Evolutionary conservation across 2,888 invertebrate genomes (phyloP).

Genomic region (Palloptera scutellata): DNA sequence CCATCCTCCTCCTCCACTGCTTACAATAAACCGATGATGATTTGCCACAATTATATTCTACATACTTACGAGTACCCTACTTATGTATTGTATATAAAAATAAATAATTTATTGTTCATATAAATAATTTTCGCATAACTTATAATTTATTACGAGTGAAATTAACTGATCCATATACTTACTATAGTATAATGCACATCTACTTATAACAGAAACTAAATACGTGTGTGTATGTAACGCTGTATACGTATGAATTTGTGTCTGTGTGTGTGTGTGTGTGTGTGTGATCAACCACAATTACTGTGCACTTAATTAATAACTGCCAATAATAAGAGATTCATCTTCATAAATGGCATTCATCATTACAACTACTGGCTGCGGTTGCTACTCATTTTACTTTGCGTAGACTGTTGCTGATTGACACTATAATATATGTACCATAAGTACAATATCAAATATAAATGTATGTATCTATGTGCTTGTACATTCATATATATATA

Average conservation of each 20-base stretch:
- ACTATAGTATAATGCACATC: too few species aligned
- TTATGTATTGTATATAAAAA: too few species aligned
- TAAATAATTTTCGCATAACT: too few species aligned
- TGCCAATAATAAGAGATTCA: conserved; percentile 17
- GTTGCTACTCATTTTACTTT: not conserved
- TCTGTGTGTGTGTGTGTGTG: conserved; percentile 2
- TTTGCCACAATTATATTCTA: too few species aligned
- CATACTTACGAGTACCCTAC: too few species aligned
- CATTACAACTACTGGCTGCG: too few species aligned
- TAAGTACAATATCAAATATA: not conserved
- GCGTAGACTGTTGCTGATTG: not conserved
- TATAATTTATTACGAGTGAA: not conserved
- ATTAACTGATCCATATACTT: too few species aligned
- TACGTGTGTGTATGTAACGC: too few species aligned
- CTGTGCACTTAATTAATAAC: conserved; percentile 17
- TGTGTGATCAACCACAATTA: conserved; percentile 18
- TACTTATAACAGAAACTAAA: too few species aligned
- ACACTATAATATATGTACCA: not conserved
- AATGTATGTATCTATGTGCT: not conserved
- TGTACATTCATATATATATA: not conserved
- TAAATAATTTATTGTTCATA: too few species aligned
- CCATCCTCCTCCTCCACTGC: too few species aligned
- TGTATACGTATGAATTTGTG: not conserved
- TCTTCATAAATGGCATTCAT: not conserved
- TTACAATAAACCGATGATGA: too few species aligned